Conservation (phyloP, 2,797 vertebrate species). For the Megalops cyprinoides region DNA sequence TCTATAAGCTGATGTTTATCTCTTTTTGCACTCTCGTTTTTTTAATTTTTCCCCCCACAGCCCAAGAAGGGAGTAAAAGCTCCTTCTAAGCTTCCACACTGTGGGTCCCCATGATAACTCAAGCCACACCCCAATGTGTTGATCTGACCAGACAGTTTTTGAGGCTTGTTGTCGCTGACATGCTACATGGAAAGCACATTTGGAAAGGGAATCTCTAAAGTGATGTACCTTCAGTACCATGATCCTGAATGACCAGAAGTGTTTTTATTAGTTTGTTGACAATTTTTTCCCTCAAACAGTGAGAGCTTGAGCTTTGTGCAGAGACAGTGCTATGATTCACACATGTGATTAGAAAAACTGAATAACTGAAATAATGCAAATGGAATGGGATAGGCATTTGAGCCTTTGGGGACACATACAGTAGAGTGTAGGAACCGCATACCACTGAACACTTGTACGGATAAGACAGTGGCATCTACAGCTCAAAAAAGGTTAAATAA, state of each 20-base stretch:
- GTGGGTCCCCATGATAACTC: not conserved
- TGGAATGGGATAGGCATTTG: slow-evolving; percentile 22
- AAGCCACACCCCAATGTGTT: not conserved
- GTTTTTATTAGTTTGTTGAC: too few relatives aligned
- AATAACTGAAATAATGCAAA: slow-evolving; percentile 10
- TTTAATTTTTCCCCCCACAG: not conserved
- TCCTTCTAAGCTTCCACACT: not conserved
- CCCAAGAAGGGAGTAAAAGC: not conserved
- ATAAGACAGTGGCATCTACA: slow-evolving; percentile 16
- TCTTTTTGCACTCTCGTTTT: not conserved
- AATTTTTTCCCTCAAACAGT: not conserved
- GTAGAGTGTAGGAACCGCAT: slow-evolving; percentile 18
- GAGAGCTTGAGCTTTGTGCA: not conserved
- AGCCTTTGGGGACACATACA: slow-evolving; percentile 1
- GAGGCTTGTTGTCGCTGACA: slow-evolving; percentile 22
- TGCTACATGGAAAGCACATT: slow-evolving; percentile 60
- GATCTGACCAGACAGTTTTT: not conserved
- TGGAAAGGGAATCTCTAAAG: slow-evolving; percentile 60
- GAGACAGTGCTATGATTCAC: not conserved
- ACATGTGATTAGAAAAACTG: not conserved
- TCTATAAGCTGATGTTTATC: not conserved
- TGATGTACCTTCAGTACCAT: too few relatives aligned
- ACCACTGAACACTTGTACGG: slow-evolving; percentile 10
- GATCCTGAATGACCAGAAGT: too few relatives aligned
- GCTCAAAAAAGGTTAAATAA: not conserved